phyloP scores from a whole-genome alignment of 2,888 invertebrate genomes.

The Pocota personata region DNA sequence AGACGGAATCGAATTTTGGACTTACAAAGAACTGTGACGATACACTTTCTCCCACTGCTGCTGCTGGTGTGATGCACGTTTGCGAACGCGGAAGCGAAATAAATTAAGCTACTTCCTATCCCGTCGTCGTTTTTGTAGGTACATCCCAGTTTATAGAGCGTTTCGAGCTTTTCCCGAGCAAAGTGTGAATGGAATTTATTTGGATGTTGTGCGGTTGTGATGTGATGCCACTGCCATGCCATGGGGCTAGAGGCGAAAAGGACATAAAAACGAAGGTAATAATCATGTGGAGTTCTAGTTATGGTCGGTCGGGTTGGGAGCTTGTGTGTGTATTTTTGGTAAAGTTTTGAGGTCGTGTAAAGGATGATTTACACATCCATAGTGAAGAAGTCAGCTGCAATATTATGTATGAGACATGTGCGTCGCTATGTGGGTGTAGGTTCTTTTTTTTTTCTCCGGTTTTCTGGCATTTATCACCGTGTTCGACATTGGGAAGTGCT shows the following conservation, averaged over 20 bases:
- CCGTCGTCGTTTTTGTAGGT: not conserved
- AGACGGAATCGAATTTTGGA: slow-evolving; percentile 19
- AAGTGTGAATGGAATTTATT: slow-evolving; percentile 48
- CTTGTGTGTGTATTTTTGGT: not conserved
- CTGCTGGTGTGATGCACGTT: not conserved
- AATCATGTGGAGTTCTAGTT: slow-evolving; percentile 8
- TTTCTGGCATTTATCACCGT: slow-evolving; percentile 46
- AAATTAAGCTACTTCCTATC: slow-evolving; percentile 13
- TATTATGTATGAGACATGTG: slow-evolving; percentile 10
- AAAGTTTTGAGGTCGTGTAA: slow-evolving; percentile 57
- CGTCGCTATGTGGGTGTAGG: not conserved
- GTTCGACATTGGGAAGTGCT: slow-evolving; percentile 48
- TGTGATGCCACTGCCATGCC: slow-evolving; percentile 20
- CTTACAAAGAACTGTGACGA: not conserved
- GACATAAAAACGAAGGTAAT: slow-evolving; percentile 58
- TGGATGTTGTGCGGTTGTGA: slow-evolving; percentile 40
- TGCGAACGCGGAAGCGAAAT: slow-evolving; percentile 33
- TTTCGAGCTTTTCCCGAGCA: slow-evolving; percentile 19
- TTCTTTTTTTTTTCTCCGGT: slow-evolving; percentile 1
- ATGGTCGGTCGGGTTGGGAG: not conserved
- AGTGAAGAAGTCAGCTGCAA: slow-evolving; percentile 12
- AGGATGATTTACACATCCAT: slow-evolving; percentile 38
- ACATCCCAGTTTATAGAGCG: not conserved
- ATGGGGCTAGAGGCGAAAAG: slow-evolving; percentile 23
- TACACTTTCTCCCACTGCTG: not conserved